phyloP scores from a whole-genome alignment of 2,888 invertebrate genomes.

The Tenthredo mesomela region DNA sequence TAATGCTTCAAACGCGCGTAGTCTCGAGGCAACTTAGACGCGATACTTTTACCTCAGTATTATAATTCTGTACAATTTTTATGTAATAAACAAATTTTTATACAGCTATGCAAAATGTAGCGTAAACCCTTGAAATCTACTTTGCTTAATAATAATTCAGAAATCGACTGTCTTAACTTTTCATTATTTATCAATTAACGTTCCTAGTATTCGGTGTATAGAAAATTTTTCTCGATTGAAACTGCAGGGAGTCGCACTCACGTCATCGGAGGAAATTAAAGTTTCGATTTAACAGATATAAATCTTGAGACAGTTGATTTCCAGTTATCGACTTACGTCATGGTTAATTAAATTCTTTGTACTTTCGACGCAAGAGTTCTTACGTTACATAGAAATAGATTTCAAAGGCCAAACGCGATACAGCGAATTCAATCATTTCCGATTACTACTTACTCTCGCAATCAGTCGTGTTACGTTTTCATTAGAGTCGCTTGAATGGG shows the following conservation, averaged over 20 bases:
- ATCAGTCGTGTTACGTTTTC: constrained; percentile 9
- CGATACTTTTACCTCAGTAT: not conserved
- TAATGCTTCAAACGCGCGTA: constrained; percentile 46
- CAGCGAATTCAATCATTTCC: constrained; percentile 14
- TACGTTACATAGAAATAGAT: constrained; percentile 2
- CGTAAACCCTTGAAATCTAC: not conserved
- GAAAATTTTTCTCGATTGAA: not conserved
- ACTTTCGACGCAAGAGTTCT: not conserved
- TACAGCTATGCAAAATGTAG: not conserved
- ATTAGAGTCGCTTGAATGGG: not conserved
- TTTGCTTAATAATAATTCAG: not conserved
- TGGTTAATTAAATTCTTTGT: not conserved
- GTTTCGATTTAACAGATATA: not conserved
- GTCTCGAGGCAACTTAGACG: constrained; percentile 8
- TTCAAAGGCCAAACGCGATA: constrained; percentile 30
- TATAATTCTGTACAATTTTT: not conserved
- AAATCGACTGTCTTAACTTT: not conserved
- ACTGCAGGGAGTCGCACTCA: not conserved
- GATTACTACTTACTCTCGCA: not conserved
- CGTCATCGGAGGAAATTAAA: not conserved
- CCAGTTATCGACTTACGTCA: constrained; percentile 27
- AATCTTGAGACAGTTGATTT: constrained; percentile 23
- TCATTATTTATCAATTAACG: not conserved
- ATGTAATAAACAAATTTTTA: not conserved
- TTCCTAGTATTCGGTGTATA: not conserved